Evolutionary conservation across 2,113 vertebrate species (phyloP).

Genomic region (Chionis minor): DNA sequence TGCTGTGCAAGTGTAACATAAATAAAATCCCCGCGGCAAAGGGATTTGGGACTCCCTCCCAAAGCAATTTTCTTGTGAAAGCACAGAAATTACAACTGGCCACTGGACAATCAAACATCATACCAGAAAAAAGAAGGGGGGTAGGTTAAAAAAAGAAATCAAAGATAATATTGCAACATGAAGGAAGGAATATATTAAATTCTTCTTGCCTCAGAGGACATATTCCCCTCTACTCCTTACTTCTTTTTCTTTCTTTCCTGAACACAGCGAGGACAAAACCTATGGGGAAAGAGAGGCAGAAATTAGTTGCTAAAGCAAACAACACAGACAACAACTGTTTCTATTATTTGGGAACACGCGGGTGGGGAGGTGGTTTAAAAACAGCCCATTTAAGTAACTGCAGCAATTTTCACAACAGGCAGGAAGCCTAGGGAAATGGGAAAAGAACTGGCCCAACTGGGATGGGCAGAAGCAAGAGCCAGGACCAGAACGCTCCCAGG

Average conservation of each 20-base stretch:
- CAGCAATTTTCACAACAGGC: background rate
- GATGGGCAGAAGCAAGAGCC: too few species aligned
- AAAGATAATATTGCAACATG: conserved; percentile 59
- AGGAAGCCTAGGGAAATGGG: background rate
- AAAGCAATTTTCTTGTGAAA: background rate
- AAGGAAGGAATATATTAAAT: conserved; percentile 45
- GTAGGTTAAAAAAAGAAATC: conserved; percentile 30
- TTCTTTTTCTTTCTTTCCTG: conserved; percentile 96
- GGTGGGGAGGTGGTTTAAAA: background rate
- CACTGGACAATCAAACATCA: conserved; percentile 53
- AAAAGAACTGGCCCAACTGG: background rate
- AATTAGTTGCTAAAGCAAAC: background rate
- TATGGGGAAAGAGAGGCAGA: conserved; percentile 27
- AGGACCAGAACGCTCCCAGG: background rate
- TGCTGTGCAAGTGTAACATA: conserved; percentile 19
- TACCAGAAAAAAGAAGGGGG: conserved; percentile 39
- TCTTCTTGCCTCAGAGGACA: conserved; percentile 15
- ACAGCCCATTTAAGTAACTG: background rate
- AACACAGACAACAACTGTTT: background rate
- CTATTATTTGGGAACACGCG: background rate
- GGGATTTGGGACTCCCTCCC: background rate
- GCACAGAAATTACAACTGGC: conserved; percentile 65
- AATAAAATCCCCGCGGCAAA: conserved; percentile 11
- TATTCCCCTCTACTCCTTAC: conserved; percentile 58
- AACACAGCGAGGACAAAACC: conserved; percentile 96